Evolutionary conservation across 2,888 invertebrate genomes (phyloP).

Genomic region (Matsumyia berberina): DNA sequence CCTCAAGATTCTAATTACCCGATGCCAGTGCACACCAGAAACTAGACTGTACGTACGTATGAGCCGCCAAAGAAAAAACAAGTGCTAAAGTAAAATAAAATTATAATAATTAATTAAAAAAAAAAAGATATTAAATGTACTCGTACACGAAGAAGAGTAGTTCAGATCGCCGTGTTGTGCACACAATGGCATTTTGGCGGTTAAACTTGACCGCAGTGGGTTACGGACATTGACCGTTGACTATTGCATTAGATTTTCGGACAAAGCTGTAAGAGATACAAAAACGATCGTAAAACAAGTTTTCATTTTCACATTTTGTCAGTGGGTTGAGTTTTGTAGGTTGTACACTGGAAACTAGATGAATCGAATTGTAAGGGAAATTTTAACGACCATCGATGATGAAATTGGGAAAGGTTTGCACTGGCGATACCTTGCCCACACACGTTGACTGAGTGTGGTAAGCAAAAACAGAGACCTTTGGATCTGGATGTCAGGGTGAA

Average conservation of each 20-base stretch:
- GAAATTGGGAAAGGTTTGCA: constrained; percentile 24
- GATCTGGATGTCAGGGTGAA: constrained; percentile 36
- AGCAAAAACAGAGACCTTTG: constrained; percentile 6
- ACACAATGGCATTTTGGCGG: constrained; percentile 34
- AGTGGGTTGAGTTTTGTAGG: constrained; percentile 19
- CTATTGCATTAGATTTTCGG: constrained; percentile 56
- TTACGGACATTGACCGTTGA: constrained; percentile 76
- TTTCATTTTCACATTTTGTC: constrained; percentile 26
- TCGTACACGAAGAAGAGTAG: background rate
- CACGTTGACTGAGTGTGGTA: background rate
- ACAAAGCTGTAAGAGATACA: constrained; percentile 28
- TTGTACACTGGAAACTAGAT: constrained; percentile 1
- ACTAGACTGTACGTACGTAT: no score
- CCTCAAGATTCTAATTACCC: constrained; percentile 13
- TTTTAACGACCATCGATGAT: constrained; percentile 20
- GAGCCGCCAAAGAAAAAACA: constrained; percentile 4
- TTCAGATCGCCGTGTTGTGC: background rate
- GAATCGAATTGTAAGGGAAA: constrained; percentile 13
- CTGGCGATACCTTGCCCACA: background rate
- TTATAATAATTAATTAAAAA: constrained; percentile 20
- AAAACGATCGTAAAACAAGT: constrained; percentile 21
- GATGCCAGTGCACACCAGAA: background rate
- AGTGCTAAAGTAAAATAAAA: constrained; percentile 7
- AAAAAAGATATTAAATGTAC: constrained; percentile 1
- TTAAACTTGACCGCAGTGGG: constrained; percentile 76